Base-by-base conservation (phyloP, 2,888 invertebrate species). In the Aspidiotus destructor region DNA sequence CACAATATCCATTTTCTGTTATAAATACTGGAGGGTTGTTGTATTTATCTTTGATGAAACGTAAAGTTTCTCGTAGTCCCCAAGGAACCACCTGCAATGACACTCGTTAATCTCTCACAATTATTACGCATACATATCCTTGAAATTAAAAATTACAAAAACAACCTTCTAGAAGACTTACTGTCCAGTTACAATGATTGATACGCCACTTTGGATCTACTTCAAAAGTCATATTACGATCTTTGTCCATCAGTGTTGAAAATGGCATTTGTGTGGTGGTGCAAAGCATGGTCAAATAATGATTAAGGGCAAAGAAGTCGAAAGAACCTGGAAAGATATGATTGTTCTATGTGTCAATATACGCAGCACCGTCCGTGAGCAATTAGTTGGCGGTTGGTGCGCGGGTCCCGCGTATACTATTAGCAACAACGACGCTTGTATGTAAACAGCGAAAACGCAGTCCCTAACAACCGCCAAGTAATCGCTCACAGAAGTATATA, bases 231-330 rank as follows among this genome's bases (percentile, higher is more conserved):
- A 44, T 28, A 42, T 67, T 44, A 16, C 17, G 42, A 58, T 67
- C 65, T 28, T 17, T 41, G 7, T 15, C n/a, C 57, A 16, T 58
- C 13, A 44, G n/a, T 42, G 7, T 16, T 53, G 44, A 13, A 41
- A 60, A 57, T 13, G 70, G 70, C 55, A 60, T 58, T n/a, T 13
- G 62, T 8, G 62, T 69, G 7, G 58, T 41, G 1, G 71, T 64
- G 0, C 79, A 79, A 73, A 84, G 72, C 70, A 76, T 79, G 0
- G 84, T 80, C 0, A 86, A 85, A 75, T 91, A 91, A 70, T 86
- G 83, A 75, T 89, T 89, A n/a, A 89, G 75, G 0, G 87, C 89
- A 63, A 89, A 79, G 76, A 86, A 88, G 75, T 92, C 89, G 1
- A 81, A 80, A 0, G 87, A 83, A 74, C 80, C 83, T 74, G 74